Conservation (phyloP, 1,140 invertebrate genomes). For the Armadillidium nasatum region DNA sequence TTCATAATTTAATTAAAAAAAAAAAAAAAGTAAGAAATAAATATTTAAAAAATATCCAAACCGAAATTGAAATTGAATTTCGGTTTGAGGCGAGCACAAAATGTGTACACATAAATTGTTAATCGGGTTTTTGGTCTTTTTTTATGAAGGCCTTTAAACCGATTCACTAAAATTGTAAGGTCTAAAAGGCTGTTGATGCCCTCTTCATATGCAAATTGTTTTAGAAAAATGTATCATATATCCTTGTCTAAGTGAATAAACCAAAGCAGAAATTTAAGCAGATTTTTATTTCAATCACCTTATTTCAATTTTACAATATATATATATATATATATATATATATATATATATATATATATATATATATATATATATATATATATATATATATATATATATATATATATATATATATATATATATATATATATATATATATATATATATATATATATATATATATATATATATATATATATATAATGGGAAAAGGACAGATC, state of each 20-base stretch:
- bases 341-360: too few relatives aligned
- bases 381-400: slow-evolving; percentile 9
- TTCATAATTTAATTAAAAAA: too few relatives aligned
- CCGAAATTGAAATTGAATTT: background rate
- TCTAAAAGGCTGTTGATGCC: slow-evolving; percentile 18
- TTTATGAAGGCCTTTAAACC: background rate
- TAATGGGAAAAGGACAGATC: too few relatives aligned
- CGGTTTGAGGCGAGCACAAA: slow-evolving; percentile 3
- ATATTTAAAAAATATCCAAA: background rate
- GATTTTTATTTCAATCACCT: background rate
- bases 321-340: too few relatives aligned
- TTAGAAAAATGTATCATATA: slow-evolving; percentile 44
- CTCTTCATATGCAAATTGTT: slow-evolving; percentile 42
- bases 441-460: background rate
- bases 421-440: slow-evolving; percentile 11
- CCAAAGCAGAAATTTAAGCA: slow-evolving; percentile 37
- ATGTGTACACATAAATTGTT: background rate
- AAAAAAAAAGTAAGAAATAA: too few relatives aligned
- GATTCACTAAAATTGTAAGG: slow-evolving; percentile 1
- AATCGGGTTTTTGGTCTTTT: background rate
- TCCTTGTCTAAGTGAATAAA: slow-evolving; percentile 44
- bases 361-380: slow-evolving; percentile 15
- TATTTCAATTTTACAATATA: background rate
- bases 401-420: slow-evolving; percentile 15
- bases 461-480: background rate